These are phyloP conservation scores for Siderastrea siderea DNA, from an alignment of 92 coral and sea anemone species.

Conservation along the genomic window DNA sequence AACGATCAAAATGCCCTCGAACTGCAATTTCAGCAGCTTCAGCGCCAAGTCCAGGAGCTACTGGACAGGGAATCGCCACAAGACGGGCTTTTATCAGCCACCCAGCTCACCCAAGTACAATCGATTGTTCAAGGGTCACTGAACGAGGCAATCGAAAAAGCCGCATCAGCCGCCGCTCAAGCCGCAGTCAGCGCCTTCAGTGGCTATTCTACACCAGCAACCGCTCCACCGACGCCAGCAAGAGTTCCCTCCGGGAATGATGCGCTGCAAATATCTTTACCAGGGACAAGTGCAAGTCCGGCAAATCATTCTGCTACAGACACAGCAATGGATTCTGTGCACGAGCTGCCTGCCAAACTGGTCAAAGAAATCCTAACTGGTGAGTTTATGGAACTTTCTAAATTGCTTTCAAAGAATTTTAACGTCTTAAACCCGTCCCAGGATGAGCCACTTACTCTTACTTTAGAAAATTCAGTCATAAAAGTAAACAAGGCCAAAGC, in stretches of 20 bases:
- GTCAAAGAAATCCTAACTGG: no score
- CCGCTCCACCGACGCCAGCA: not conserved
- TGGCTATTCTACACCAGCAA: not conserved
- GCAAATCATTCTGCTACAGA: not conserved
- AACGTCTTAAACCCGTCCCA: no score
- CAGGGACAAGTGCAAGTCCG: constrained; percentile 9
- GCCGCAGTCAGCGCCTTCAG: not conserved
- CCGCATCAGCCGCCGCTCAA: not conserved
- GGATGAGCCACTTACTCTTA: no score
- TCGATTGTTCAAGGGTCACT: not conserved
- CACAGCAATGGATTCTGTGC: constrained; percentile 18
- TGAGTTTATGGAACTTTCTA: no score
- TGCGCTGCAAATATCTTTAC: not conserved
- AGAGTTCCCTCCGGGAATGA: constrained; percentile 7
- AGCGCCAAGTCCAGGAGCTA: constrained; percentile 1
- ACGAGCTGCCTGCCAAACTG: no score
- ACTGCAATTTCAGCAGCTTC: not conserved
- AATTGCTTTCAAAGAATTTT: no score
- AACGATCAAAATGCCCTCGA: constrained; percentile 7
- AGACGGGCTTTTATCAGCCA: constrained; percentile 11
- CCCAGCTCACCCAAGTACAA: not conserved
- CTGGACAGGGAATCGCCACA: not conserved
- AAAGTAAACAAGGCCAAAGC: no score
- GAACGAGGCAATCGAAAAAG: not conserved
- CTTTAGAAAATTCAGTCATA: no score